Evolutionary conservation across 2,888 invertebrate genomes (phyloP).

Genomic region (Epirrhoe tristata): DNA sequence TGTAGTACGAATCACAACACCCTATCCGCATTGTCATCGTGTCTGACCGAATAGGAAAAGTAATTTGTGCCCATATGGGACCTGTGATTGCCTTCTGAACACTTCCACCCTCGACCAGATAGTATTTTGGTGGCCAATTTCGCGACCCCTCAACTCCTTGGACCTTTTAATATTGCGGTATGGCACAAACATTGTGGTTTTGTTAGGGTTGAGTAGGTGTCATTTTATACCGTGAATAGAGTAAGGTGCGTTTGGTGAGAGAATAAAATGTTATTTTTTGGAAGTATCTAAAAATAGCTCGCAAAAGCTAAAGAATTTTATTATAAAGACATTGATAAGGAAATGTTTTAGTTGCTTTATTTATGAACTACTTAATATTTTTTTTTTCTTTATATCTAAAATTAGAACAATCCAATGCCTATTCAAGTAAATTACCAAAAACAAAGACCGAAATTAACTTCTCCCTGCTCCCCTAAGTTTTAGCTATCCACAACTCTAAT

Average conservation of each 20-base stretch:
- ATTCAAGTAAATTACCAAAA: not conserved
- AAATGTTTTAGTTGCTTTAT: not conserved
- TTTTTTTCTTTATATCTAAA: not conserved
- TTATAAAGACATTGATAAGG: not conserved
- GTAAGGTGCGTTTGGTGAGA: slow-evolving; percentile 16
- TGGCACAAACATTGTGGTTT: slow-evolving; percentile 33
- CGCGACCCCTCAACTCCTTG: slow-evolving; percentile 67
- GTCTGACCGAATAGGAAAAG: slow-evolving; percentile 73
- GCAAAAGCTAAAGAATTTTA: not conserved
- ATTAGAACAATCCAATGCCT: not conserved
- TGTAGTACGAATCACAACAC: slow-evolving; percentile 57
- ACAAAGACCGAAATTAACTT: slow-evolving; percentile 28
- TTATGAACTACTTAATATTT: not conserved
- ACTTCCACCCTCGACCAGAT: slow-evolving; percentile 71
- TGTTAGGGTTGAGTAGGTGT: slow-evolving; percentile 42
- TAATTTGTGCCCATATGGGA: slow-evolving; percentile 85
- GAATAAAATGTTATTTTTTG: slow-evolving; percentile 19
- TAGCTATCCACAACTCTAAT: slow-evolving; percentile 56
- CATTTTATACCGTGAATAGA: slow-evolving; percentile 24
- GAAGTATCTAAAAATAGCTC: not conserved
- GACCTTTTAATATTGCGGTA: slow-evolving; percentile 68
- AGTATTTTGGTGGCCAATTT: slow-evolving; percentile 76
- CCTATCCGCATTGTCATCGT: slow-evolving; percentile 79
- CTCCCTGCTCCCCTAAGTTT: slow-evolving; percentile 47
- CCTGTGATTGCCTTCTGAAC: slow-evolving; percentile 81